These are phyloP conservation scores for Microhierax caerulescens DNA, from an alignment of 2,797 vertebrate genomes.

Conservation along the genomic window DNA sequence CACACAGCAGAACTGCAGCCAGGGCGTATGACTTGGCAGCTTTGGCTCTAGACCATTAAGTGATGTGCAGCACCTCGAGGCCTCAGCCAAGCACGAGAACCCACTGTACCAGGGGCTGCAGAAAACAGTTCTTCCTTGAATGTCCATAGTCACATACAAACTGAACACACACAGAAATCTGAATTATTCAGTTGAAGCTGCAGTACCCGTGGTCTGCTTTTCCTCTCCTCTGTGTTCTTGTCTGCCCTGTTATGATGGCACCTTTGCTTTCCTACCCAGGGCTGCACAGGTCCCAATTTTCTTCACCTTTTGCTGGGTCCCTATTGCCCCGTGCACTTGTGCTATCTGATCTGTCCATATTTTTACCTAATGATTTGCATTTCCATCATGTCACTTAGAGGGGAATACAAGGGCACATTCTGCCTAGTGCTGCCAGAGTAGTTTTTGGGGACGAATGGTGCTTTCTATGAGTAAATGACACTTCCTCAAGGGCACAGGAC, in stretches of 20 bases:
- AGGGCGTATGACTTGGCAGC: not conserved
- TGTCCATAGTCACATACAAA: not conserved
- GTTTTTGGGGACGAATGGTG: not conserved
- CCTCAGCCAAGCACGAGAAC: not conserved
- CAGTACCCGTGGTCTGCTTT: not conserved
- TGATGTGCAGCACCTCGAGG: not conserved
- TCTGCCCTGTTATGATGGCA: not conserved
- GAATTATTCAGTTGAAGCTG: rapidly evolving
- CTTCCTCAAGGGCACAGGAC: not conserved
- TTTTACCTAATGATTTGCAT: not conserved
- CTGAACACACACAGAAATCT: not conserved
- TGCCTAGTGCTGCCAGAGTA: not conserved
- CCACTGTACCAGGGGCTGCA: not conserved
- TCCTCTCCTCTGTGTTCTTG: not conserved
- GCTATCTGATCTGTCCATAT: not conserved
- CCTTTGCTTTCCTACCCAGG: not conserved
- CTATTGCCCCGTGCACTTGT: rapidly evolving
- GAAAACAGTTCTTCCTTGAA: not conserved
- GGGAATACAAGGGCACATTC: not conserved
- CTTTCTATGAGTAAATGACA: not conserved
- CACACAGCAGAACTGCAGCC: not conserved
- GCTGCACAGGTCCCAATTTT: not conserved
- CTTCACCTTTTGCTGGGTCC: not conserved
- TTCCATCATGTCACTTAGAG: not conserved
- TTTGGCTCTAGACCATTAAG: not conserved